Evolutionary conservation across 2,113 vertebrate species (phyloP).

Genomic region (Ochotona princeps): DNA sequence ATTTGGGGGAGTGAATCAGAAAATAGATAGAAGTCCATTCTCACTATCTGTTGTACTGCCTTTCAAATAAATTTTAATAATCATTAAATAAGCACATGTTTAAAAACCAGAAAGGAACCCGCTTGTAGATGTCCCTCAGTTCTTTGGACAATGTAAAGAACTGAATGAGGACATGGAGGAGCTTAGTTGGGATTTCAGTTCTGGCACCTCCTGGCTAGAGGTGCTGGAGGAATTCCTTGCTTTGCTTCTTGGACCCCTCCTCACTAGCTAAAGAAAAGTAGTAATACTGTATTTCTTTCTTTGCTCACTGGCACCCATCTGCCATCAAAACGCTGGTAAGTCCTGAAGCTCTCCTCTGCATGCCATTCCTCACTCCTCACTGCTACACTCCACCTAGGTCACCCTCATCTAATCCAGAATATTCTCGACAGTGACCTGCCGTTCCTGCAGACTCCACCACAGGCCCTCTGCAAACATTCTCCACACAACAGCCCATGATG

Average conservation of each 20-base stretch:
- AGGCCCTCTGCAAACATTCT: neutral
- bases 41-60: too few species aligned
- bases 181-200: neutral
- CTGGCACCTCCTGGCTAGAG: neutral
- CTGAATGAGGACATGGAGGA: neutral
- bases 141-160: neutral
- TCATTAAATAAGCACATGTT: too few species aligned
- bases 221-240: neutral
- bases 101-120: too few species aligned
- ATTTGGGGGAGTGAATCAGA: too few species aligned
- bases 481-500: neutral
- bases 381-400: neutral
- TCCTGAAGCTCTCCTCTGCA: neutral
- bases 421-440: neutral
- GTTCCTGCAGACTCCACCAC: neutral
- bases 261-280: neutral
- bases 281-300: neutral
- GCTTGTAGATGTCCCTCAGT: neutral
- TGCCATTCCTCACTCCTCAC: neutral
- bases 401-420: neutral
- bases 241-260: neutral
- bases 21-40: too few species aligned
- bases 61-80: too few species aligned
- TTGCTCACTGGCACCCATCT: neutral
- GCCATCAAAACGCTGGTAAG: neutral